phyloP scores from a whole-genome alignment of 92 coral and sea anemone genomes.

The Heteractis magnifica region DNA sequence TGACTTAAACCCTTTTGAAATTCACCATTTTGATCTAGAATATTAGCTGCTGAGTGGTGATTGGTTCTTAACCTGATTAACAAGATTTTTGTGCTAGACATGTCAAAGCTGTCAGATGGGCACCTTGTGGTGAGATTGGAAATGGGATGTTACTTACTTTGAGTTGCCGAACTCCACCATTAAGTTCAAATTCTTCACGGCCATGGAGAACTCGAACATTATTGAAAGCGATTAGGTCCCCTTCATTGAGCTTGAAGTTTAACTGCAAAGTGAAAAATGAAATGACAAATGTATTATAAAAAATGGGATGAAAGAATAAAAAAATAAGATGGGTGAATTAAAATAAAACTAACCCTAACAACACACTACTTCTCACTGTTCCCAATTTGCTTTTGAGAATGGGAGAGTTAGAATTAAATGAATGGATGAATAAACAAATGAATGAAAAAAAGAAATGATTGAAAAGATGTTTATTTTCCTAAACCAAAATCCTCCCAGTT shows the following conservation, averaged over 20 bases:
- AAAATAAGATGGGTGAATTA: background rate
- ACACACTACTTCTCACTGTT: too few species aligned
- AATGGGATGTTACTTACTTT: slow-evolving; percentile 31
- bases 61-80: too few species aligned
- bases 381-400: too few species aligned
- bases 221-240: slow-evolving; percentile 72
- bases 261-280: slow-evolving; percentile 2
- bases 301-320: background rate
- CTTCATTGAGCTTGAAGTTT: slow-evolving; percentile 43
- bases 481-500: too few species aligned
- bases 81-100: too few species aligned
- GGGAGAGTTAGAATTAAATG: background rate
- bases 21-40: too few species aligned
- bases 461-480: too few species aligned
- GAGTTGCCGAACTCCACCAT: slow-evolving; percentile 62
- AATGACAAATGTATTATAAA: background rate
- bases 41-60: too few species aligned
- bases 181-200: slow-evolving; percentile 48
- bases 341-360: too few species aligned
- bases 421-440: background rate
- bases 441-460: background rate
- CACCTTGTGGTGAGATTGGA: background rate
- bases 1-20: too few species aligned
- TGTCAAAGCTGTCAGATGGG: too few species aligned
- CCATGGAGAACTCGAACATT: slow-evolving; percentile 80